Evolutionary conservation across 1,140 invertebrate genomes (phyloP).

Genomic region (Lamellibrachia luymesi): DNA sequence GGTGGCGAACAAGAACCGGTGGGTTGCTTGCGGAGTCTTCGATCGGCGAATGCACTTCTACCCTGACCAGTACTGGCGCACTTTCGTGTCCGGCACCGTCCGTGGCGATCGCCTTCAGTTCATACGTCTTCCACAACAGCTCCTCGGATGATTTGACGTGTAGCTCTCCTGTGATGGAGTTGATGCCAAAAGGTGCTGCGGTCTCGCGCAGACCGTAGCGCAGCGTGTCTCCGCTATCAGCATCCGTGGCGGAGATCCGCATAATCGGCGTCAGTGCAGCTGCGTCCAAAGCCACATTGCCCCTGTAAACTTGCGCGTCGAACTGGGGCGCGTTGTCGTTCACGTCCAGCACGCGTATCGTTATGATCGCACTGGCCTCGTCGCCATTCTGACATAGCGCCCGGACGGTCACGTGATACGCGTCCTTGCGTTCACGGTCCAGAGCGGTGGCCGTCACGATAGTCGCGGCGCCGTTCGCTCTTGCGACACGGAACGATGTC

Average conservation of each 20-base stretch:
- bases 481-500: not conserved
- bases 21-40: not conserved
- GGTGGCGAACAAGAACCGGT: not conserved
- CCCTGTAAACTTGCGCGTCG: slow-evolving; percentile 75
- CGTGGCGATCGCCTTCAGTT: not conserved
- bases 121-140: slow-evolving; percentile 1
- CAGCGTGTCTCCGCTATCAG: not conserved
- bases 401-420: not conserved
- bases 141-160: not conserved
- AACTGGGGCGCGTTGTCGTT: slow-evolving; percentile 92
- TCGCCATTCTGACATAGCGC: not conserved
- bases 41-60: not conserved
- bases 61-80: not conserved
- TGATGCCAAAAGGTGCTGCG: not conserved
- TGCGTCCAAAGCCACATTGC: not conserved
- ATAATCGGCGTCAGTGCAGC: not conserved
- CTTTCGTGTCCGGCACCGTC: slow-evolving; percentile 2
- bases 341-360: slow-evolving; percentile 85
- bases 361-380: slow-evolving; percentile 67
- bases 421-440: not conserved
- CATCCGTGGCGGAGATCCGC: not conserved
- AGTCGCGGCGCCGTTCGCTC: not conserved
- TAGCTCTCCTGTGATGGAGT: not conserved
- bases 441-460: not conserved
- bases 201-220: not conserved